Evolutionary conservation across 2,797 vertebrate species (phyloP).

Genomic region (Leuciscus waleckii): DNA sequence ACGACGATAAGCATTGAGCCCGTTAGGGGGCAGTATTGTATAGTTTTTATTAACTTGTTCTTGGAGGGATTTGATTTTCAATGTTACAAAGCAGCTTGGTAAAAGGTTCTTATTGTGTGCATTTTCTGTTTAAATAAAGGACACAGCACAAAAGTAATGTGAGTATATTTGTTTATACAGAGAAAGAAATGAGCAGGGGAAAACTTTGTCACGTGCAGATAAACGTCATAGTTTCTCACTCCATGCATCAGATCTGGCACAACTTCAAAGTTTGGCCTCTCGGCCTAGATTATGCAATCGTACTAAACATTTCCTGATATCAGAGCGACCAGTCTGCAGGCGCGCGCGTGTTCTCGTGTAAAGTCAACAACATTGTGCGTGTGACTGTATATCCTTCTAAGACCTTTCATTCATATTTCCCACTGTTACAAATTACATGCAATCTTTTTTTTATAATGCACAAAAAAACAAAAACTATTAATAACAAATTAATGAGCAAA

Average conservation of each 20-base stretch:
- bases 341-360: background rate
- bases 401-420: background rate
- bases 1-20: background rate
- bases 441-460: background rate
- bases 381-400: background rate
- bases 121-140: background rate
- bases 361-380: background rate
- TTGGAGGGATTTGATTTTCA: constrained; percentile 37
- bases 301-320: constrained; percentile 60
- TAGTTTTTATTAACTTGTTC: constrained; percentile 65
- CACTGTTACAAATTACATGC: background rate
- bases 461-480: background rate
- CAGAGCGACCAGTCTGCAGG: background rate
- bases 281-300: constrained; percentile 72
- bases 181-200: background rate
- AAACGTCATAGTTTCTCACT: background rate
- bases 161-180: background rate
- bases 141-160: background rate
- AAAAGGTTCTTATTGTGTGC: background rate
- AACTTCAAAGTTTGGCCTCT: constrained; percentile 54
- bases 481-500: background rate
- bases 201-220: background rate
- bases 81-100: background rate
- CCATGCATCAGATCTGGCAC: constrained; percentile 22
- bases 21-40: constrained; percentile 76